Evolutionary conservation across 2,888 invertebrate species (phyloP).

Genomic region (Morinoia aosen): DNA sequence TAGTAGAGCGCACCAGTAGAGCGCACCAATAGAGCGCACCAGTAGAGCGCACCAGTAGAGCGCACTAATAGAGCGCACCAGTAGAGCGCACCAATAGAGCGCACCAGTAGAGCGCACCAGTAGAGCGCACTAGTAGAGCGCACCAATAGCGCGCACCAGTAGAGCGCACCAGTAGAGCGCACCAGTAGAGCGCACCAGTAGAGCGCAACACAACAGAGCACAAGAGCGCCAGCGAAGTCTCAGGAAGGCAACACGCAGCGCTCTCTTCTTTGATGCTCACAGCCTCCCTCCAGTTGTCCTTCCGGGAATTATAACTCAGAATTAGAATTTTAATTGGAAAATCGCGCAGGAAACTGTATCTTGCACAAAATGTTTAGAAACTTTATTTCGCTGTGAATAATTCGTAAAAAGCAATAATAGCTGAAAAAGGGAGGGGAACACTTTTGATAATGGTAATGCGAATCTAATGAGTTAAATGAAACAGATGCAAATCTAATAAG

Average conservation of each 20-base stretch:
- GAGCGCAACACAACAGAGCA: background rate
- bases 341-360: no score
- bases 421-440: no score
- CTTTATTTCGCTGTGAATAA: no score
- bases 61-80: background rate
- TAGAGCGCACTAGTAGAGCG: background rate
- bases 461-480: no score
- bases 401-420: no score
- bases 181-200: background rate
- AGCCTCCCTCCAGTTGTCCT: background rate
- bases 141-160: background rate
- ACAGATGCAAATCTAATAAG: no score
- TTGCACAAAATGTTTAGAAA: no score
- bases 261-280: background rate
- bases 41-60: background rate
- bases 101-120: background rate
- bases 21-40: background rate
- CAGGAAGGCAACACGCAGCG: background rate
- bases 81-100: background rate
- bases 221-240: background rate
- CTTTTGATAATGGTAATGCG: no score
- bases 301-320: background rate
- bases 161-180: background rate
- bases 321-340: background rate
- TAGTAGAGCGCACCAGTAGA: background rate